phyloP scores from a whole-genome alignment of 1,140 invertebrate genomes.

The Arctopsyche grandis region DNA sequence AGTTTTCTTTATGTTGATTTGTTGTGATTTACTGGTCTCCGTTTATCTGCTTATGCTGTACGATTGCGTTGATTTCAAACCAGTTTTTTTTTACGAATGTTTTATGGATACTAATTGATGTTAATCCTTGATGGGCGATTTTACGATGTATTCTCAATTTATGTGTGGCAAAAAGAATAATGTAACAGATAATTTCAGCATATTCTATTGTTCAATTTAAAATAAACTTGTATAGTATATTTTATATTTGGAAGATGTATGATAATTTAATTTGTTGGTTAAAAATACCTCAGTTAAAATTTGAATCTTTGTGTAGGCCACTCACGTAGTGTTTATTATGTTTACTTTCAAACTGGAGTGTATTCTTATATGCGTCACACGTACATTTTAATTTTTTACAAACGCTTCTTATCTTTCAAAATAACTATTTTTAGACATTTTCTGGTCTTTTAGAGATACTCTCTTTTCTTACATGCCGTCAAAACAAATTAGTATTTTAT shows the following conservation, averaged over 20 bases:
- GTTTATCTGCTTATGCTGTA: background rate
- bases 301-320: background rate
- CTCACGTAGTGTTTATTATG: slow-evolving; percentile 16
- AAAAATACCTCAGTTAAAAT: slow-evolving; percentile 13
- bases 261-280: background rate
- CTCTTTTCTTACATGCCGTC: background rate
- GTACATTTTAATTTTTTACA: background rate
- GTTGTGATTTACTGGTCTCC: background rate
- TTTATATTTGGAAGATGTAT: too few relatives aligned
- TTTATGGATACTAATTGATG: background rate
- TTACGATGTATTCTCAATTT: background rate
- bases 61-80: background rate
- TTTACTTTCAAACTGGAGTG: slow-evolving; percentile 3
- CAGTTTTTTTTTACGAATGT: background rate
- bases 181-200: too few relatives aligned
- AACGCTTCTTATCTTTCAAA: background rate
- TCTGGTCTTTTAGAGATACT: background rate
- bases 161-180: too few relatives aligned
- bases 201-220: too few relatives aligned
- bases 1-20: background rate
- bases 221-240: too few relatives aligned
- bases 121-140: background rate
- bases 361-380: background rate
- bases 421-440: background rate
- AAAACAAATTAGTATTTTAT: slow-evolving; percentile 11